A percentile compares a stretch with the other conserved stretches of the same genome.
Conservation (phyloP, 2,888 invertebrate genomes). For the Epiblema foenella region DNA sequence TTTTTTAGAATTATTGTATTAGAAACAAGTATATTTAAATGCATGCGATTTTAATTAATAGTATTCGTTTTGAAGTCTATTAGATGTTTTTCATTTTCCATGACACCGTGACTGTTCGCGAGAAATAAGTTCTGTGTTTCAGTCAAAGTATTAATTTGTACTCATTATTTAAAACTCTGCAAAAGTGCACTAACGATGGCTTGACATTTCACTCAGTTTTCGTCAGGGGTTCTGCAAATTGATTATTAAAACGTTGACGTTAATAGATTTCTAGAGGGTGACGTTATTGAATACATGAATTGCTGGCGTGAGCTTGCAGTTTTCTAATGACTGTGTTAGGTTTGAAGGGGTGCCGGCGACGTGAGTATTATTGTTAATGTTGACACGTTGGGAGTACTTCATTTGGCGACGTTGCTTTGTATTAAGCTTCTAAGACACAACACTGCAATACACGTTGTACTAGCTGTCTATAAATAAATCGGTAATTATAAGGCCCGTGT, state of each 20-base stretch:
- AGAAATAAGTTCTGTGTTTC: no score
- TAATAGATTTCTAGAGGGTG: conserved; percentile 78
- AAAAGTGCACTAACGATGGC: conserved; percentile 6
- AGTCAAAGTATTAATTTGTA: neutral
- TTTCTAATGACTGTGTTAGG: conserved; percentile 68
- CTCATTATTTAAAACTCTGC: conserved; percentile 4
- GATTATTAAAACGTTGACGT: conserved; percentile 77
- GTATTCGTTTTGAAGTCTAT: no score
- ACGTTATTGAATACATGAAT: conserved; percentile 82
- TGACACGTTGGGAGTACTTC: conserved; percentile 23
- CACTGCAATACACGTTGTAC: neutral
- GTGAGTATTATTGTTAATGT: conserved; percentile 36
- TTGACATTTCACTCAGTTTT: conserved; percentile 19
- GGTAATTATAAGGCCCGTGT: no score
- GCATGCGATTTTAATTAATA: no score
- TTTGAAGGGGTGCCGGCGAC: conserved; percentile 29
- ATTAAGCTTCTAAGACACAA: neutral
- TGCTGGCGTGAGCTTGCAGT: conserved; percentile 66
- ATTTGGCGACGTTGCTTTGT: conserved; percentile 4
- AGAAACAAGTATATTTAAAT: no score
- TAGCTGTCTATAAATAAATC: no score
- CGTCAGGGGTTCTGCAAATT: conserved; percentile 66
- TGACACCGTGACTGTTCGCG: no score
- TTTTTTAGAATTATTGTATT: no score
- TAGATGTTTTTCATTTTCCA: no score